These are phyloP conservation scores for Heteromormyrus szaboi DNA, from an alignment of 2,797 vertebrate genomes.

Conservation along the genomic window DNA sequence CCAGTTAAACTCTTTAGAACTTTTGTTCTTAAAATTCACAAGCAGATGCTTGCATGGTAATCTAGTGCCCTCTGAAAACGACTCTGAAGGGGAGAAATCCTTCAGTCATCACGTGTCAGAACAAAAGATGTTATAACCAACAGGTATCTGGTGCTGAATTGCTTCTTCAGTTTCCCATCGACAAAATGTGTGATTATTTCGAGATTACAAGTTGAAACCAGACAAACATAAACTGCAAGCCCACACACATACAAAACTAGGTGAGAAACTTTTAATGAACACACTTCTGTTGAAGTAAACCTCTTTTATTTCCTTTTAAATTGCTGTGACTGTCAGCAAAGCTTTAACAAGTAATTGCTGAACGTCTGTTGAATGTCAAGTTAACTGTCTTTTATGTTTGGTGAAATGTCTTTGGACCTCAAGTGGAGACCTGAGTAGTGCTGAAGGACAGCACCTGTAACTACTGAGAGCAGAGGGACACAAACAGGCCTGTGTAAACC, in stretches of 20 bases:
- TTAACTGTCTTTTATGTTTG: background rate
- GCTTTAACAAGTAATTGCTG: background rate
- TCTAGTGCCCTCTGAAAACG: background rate
- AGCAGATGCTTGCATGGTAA: background rate
- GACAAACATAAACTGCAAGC: background rate
- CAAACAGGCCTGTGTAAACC: background rate
- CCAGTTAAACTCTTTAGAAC: background rate
- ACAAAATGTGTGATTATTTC: background rate
- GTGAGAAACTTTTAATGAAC: background rate
- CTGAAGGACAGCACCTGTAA: constrained; percentile 50
- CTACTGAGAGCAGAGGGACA: background rate
- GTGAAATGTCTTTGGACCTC: background rate
- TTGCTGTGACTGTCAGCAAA: background rate
- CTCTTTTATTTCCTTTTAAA: background rate
- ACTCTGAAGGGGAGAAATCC: background rate
- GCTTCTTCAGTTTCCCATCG: background rate
- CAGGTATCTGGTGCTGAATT: background rate
- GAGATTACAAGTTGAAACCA: background rate
- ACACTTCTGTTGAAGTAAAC: background rate
- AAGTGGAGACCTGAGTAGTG: constrained; percentile 31
- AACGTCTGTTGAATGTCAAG: background rate
- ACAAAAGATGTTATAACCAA: background rate
- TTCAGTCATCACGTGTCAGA: background rate
- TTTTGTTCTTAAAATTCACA: background rate
- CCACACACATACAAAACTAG: background rate